A percentile compares a stretch with the other conserved stretches of the same genome.
phyloP scores from a whole-genome alignment of 2,797 vertebrate species.

The Cercopithecus mitis region DNA sequence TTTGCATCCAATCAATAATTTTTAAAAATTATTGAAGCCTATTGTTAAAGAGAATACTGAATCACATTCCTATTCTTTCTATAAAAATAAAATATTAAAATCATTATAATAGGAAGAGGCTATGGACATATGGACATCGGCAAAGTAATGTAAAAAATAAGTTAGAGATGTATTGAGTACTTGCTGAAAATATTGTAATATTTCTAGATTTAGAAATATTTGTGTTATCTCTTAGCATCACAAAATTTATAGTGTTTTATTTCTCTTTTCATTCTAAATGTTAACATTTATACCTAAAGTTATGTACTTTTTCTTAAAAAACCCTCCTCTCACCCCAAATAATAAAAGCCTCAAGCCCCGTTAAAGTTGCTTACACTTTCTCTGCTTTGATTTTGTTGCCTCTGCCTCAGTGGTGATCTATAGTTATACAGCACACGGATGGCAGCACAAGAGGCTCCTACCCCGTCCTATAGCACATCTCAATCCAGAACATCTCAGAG shows the following conservation, averaged over 20 bases:
- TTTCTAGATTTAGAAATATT: neutral
- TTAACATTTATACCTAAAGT: neutral
- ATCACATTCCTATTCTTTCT: conserved; percentile 16
- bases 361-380: neutral
- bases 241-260: neutral
- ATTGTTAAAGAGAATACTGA: neutral
- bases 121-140: neutral
- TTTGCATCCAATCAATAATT: neutral
- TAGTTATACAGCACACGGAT: neutral
- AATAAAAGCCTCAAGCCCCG: neutral
- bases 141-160: neutral
- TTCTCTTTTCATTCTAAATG: conserved; percentile 24
- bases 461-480: neutral
- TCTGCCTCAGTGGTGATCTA: neutral
- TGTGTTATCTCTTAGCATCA: neutral
- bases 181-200: neutral
- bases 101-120: neutral
- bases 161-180: neutral
- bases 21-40: neutral
- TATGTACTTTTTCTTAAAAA: neutral
- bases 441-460: neutral
- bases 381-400: neutral
- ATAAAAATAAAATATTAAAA: neutral
- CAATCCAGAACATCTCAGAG: neutral
- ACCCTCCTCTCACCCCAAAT: neutral